phyloP scores from a whole-genome alignment of 2,888 invertebrate genomes.

The Suillia variegata region DNA sequence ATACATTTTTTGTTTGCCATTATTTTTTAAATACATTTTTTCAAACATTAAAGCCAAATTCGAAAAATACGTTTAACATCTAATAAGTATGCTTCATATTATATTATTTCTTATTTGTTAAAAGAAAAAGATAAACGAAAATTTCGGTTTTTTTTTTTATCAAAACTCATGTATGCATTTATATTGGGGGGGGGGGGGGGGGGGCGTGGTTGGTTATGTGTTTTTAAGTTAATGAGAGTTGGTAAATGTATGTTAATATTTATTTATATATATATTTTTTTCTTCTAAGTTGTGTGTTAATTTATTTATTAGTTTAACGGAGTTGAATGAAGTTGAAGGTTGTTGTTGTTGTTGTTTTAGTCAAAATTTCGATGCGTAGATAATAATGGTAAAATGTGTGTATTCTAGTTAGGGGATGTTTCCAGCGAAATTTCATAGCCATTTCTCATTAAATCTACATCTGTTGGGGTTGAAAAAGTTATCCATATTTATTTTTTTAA shows the following conservation, averaged over 20 bases:
- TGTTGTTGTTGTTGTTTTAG: too few relatives aligned
- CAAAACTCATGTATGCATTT: slow-evolving; percentile 10
- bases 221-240: too few relatives aligned
- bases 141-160: slow-evolving; percentile 37
- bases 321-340: not conserved
- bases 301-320: slow-evolving; percentile 5
- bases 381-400: slow-evolving; percentile 19
- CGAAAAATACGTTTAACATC: slow-evolving; percentile 41
- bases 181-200: too few relatives aligned
- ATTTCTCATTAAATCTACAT: not conserved
- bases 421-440: slow-evolving; percentile 4
- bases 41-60: slow-evolving; percentile 48
- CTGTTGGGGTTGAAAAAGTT: not conserved
- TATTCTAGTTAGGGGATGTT: not conserved
- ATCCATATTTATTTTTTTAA: not conserved
- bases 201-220: too few relatives aligned
- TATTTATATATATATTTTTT: slow-evolving; percentile 1
- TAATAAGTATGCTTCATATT: slow-evolving; percentile 29
- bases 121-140: not conserved
- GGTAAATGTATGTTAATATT: not conserved
- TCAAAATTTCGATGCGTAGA: slow-evolving; percentile 23
- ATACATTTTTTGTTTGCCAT: slow-evolving; percentile 12
- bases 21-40: slow-evolving; percentile 27
- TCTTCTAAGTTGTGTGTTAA: slow-evolving; percentile 11
- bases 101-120: too few relatives aligned